Conservation (phyloP, 2,113 vertebrate species). For the Mormyrus iriodes region DNA sequence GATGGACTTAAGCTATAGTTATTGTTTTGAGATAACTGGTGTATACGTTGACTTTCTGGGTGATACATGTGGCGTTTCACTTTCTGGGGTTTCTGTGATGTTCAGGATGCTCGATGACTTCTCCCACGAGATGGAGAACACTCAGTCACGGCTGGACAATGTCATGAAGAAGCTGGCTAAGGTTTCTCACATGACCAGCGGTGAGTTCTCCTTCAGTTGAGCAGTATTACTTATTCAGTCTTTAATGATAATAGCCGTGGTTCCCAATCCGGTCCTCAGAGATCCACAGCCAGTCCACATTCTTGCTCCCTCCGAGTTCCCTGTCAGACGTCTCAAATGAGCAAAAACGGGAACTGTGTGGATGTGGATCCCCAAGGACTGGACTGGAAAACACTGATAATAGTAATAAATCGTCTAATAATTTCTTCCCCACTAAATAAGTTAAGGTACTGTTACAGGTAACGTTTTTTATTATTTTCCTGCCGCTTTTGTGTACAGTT, state of each 20-base stretch:
- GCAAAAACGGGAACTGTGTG: too few species aligned
- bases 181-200: constrained; percentile 96
- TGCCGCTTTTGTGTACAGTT: background rate
- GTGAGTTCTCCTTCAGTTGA: constrained; percentile 71
- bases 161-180: constrained; percentile 98
- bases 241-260: background rate
- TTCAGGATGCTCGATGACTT: constrained; percentile 94
- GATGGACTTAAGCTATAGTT: background rate
- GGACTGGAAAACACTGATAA: background rate
- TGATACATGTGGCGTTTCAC: background rate
- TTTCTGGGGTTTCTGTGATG: constrained; percentile 1
- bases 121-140: constrained; percentile 85
- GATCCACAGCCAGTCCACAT: too few species aligned
- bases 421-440: background rate
- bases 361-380: background rate
- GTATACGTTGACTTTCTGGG: background rate
- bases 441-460: background rate
- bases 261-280: background rate
- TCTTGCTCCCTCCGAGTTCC: too few species aligned
- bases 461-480: background rate
- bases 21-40: background rate
- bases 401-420: background rate
- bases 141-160: constrained; percentile 87
- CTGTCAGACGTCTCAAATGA: too few species aligned
- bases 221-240: background rate